Conservation (phyloP, 2,113 vertebrate genomes). For the Alosa alosa region DNA sequence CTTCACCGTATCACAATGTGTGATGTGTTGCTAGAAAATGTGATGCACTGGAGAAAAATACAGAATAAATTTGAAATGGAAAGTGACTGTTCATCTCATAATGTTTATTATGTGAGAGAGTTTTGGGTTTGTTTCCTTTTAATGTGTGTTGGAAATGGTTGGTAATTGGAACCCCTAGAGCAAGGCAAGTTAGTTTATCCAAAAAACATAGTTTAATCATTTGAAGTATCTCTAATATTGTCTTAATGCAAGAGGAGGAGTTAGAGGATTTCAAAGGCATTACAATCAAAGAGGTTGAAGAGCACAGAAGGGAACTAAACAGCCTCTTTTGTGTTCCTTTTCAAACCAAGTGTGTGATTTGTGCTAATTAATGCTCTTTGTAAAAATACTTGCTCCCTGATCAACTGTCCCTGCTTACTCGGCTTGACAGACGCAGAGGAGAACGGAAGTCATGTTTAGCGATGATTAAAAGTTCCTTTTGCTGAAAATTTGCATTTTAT, state of each 20-base stretch:
- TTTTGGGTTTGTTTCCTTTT: not conserved
- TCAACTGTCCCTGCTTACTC: constrained; percentile 3
- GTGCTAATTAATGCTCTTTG: constrained; percentile 16
- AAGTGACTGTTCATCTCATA: not conserved
- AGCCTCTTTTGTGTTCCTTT: not conserved
- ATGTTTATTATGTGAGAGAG: not conserved
- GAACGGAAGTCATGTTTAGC: not conserved
- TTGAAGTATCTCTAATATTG: not conserved
- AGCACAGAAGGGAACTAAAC: not conserved
- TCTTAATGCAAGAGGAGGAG: not conserved
- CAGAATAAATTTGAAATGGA: not conserved
- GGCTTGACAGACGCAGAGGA: constrained; percentile 1
- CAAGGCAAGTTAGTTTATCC: not conserved
- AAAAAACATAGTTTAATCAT: not conserved
- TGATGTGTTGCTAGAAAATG: not conserved
- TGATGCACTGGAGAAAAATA: not conserved
- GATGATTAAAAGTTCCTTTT: not conserved
- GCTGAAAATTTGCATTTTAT: not conserved
- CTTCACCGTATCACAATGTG: not conserved
- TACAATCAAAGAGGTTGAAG: constrained; percentile 8
- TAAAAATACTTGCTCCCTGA: not conserved
- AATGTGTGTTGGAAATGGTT: not conserved
- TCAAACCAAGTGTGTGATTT: not conserved
- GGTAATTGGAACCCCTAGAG: not conserved
- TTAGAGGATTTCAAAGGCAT: not conserved